A percentile compares a stretch with the other conserved stretches of the same genome.
Conservation (phyloP, 2,888 invertebrate genomes). For the Camponotus fellah region DNA sequence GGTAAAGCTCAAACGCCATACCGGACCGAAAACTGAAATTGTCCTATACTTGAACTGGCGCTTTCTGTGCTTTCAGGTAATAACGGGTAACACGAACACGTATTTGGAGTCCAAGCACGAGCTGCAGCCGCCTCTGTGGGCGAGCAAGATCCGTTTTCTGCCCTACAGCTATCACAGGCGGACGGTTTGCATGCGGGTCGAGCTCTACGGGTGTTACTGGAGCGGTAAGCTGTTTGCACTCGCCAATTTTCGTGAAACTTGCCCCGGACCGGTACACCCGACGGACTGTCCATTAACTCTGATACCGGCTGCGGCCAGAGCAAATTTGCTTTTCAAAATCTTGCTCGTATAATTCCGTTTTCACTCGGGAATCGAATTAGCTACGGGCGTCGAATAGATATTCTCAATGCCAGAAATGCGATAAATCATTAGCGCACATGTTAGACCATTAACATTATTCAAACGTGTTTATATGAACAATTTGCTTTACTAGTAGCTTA, state of each 20-base stretch:
- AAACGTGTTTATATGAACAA: not conserved
- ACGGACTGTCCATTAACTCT: conserved; percentile 74
- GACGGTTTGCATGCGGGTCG: conserved; percentile 96
- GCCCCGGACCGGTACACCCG: conserved; percentile 71
- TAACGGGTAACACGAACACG: conserved; percentile 95
- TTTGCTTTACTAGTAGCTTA: not conserved
- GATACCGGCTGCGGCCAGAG: conserved; percentile 60
- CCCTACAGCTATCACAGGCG: conserved; percentile 94
- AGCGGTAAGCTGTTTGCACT: conserved; percentile 85
- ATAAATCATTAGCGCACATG: conserved; percentile 39
- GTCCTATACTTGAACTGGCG: conserved; percentile 66
- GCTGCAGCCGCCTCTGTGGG: conserved; percentile 94
- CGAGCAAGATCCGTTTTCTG: conserved; percentile 93
- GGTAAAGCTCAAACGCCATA: conserved; percentile 47
- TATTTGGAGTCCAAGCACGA: conserved; percentile 93
- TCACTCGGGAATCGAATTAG: conserved; percentile 50
- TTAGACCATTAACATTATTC: not conserved
- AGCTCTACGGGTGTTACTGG: conserved; percentile 95
- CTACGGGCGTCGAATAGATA: conserved; percentile 38
- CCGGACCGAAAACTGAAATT: conserved; percentile 59
- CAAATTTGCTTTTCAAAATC: conserved; percentile 74
- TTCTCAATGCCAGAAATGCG: conserved; percentile 34
- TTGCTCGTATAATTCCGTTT: conserved; percentile 68
- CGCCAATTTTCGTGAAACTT: conserved; percentile 74
- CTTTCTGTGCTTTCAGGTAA: conserved; percentile 88